Evolutionary conservation across 1,140 invertebrate genomes (phyloP).

Genomic region (Diorhabda sublineata): DNA sequence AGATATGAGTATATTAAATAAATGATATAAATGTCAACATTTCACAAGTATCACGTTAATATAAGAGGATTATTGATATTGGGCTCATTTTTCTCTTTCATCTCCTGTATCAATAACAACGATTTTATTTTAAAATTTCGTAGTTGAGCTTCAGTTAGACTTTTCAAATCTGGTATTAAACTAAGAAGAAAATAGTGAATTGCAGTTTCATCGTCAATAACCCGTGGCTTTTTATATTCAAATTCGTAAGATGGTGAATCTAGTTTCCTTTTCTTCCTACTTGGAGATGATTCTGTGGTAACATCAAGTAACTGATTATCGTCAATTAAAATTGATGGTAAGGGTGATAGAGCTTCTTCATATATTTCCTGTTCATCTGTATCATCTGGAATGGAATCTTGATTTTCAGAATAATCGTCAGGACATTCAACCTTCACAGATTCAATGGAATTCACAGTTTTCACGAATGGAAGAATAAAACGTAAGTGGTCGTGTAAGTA

Average conservation of each 20-base stretch:
- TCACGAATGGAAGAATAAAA: background rate
- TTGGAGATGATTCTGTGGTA: background rate
- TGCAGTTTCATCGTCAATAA: background rate
- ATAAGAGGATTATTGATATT: too few relatives aligned
- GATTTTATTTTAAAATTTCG: background rate
- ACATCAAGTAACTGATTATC: too few relatives aligned
- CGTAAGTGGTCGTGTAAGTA: background rate
- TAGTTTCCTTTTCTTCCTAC: background rate
- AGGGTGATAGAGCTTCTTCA: background rate
- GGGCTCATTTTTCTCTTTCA: background rate
- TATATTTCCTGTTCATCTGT: background rate
- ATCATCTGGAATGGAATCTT: background rate
- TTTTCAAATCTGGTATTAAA: background rate
- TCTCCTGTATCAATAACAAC: background rate
- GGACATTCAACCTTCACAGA: background rate
- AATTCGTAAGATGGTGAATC: background rate
- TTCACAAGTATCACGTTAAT: too few relatives aligned
- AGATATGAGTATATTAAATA: too few relatives aligned
- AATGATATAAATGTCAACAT: too few relatives aligned
- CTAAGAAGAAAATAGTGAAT: background rate
- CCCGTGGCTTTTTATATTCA: background rate
- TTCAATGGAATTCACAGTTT: background rate
- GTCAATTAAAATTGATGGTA: background rate
- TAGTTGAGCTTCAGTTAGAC: background rate
- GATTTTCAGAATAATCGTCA: background rate